phyloP scores from a whole-genome alignment of 2,797 vertebrate genomes.

The Leucoraja ocellata region DNA sequence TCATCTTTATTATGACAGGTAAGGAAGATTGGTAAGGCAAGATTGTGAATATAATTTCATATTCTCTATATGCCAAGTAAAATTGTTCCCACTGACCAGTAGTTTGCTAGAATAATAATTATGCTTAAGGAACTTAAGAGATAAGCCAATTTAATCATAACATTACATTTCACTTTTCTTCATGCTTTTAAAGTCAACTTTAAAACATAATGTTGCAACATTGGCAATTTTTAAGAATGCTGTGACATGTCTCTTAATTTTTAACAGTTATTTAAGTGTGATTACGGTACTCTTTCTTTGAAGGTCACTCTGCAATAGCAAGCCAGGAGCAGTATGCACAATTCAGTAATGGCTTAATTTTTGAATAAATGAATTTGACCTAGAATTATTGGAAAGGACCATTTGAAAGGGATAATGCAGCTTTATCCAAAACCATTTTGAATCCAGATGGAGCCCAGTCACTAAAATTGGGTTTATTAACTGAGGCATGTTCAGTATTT shows the following conservation, averaged over 20 bases:
- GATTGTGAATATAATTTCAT: not conserved
- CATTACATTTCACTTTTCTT: not conserved
- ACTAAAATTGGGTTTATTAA: conserved; percentile 30
- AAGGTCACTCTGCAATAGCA: not conserved
- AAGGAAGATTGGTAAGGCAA: not conserved
- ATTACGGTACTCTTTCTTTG: not conserved
- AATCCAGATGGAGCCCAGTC: conserved; percentile 33
- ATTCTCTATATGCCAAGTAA: not conserved
- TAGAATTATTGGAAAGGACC: not conserved
- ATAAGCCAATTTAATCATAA: not conserved
- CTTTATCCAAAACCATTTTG: conserved; percentile 29
- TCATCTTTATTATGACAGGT: not conserved
- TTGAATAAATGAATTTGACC: conserved; percentile 20
- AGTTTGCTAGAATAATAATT: not conserved
- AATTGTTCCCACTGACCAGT: not conserved
- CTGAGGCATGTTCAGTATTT: conserved; percentile 30
- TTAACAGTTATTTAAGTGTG: conserved; percentile 26
- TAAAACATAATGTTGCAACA: not conserved
- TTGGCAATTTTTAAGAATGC: not conserved
- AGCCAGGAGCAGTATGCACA: not conserved
- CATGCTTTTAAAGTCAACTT: not conserved
- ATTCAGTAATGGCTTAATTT: conserved; percentile 25
- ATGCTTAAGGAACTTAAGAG: not conserved
- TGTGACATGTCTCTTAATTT: not conserved
- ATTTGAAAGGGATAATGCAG: conserved; percentile 1